Percentiles rank a stretch among this genome's conserved stretches.
Evolutionary conservation across 1,140 invertebrate genomes (phyloP).

Genomic region (Matsumurasca onukii): DNA sequence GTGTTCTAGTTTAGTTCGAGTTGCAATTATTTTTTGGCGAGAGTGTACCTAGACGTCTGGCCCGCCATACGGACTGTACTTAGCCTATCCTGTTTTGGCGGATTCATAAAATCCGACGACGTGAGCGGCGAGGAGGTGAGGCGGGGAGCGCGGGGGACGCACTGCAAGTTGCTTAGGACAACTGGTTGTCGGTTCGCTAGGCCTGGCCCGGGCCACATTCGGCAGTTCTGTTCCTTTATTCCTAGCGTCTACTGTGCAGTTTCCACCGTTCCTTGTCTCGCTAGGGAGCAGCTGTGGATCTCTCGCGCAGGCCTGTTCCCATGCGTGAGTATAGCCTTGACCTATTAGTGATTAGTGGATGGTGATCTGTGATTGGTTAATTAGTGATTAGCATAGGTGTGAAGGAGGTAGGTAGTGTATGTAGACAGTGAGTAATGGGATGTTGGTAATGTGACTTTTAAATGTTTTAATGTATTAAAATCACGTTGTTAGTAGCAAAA

Average conservation of each 20-base stretch:
- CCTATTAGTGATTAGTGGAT: too few species aligned
- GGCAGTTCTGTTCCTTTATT: too few species aligned
- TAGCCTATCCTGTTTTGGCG: conserved; percentile 19
- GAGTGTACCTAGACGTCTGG: conserved; percentile 8
- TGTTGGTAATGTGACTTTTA: too few species aligned
- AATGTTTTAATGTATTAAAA: too few species aligned
- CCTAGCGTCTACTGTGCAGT: background rate
- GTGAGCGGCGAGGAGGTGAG: background rate
- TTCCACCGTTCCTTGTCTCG: background rate
- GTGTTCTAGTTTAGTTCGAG: too few species aligned
- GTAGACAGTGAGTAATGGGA: too few species aligned
- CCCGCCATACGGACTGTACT: conserved; percentile 13
- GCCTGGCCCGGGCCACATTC: background rate
- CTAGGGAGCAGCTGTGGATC: background rate
- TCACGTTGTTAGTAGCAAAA: too few species aligned
- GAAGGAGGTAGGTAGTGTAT: too few species aligned
- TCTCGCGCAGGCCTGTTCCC: background rate
- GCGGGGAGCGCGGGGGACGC: too few species aligned
- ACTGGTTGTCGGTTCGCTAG: background rate
- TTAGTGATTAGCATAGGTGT: too few species aligned
- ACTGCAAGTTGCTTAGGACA: background rate
- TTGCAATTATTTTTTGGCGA: conserved; percentile 5
- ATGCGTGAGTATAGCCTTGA: conserved; percentile 8
- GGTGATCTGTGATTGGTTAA: too few species aligned
- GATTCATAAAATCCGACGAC: conserved; percentile 16